These are phyloP conservation scores for Echinometra lucunter DNA, from an alignment of 53 echinoderm and acorn worm genomes.

Conservation along the genomic window DNA sequence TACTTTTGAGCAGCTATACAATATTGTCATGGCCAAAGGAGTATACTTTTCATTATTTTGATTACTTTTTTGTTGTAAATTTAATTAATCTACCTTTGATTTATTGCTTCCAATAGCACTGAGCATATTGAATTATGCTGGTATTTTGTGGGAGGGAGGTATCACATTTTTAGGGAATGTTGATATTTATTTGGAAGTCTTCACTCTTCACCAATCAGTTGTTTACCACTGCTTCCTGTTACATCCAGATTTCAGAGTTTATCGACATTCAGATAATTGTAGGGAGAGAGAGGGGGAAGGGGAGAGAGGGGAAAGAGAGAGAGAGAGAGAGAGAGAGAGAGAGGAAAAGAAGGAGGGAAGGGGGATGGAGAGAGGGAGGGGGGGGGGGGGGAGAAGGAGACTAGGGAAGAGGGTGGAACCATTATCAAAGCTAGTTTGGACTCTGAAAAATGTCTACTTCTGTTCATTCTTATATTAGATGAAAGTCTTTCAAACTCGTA, in stretches of 20 bases:
- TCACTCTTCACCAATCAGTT: conserved; percentile 30
- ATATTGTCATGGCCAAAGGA: too few relatives aligned
- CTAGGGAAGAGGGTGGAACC: neutral
- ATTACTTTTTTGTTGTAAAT: too few relatives aligned
- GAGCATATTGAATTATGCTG: too few relatives aligned
- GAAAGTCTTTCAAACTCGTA: too few relatives aligned
- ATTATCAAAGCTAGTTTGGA: too few relatives aligned
- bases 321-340: neutral
- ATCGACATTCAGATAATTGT: conserved; percentile 15
- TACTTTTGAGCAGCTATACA: too few relatives aligned
- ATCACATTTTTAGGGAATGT: neutral
- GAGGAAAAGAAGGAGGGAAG: neutral
- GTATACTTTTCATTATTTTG: too few relatives aligned
- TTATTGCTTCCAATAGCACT: too few relatives aligned
- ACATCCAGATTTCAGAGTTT: conserved; percentile 36
- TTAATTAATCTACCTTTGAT: too few relatives aligned
- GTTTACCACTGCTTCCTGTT: conserved; percentile 67
- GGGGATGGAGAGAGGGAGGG: neutral
- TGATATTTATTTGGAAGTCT: neutral
- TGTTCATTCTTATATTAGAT: too few relatives aligned
- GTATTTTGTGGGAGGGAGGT: neutral
- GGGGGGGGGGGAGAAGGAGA: neutral
- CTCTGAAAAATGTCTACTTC: too few relatives aligned
- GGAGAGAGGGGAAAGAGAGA: neutral
- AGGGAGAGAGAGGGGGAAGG: neutral